A percentile compares a stretch with the other conserved stretches of the same genome.
phyloP scores from a whole-genome alignment of 2,113 vertebrate species.

The Holacanthus passer region DNA sequence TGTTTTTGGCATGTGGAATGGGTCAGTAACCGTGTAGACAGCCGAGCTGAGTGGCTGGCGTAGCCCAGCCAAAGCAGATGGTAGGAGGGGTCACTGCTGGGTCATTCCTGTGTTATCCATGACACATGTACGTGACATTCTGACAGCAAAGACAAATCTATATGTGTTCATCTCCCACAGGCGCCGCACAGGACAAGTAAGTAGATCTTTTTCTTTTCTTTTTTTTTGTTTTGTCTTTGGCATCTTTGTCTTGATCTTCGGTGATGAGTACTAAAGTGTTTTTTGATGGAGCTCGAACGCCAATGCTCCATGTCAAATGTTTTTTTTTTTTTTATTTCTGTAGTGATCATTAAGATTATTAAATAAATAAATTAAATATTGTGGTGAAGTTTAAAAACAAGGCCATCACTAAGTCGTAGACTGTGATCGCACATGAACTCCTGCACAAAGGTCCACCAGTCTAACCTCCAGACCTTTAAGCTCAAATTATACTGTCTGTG shows the following conservation, averaged over 20 bases:
- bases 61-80: conserved; percentile 73
- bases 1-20: conserved; percentile 79
- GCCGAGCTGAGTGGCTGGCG: conserved; percentile 53
- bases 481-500: background rate
- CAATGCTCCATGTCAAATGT: no score
- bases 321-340: background rate
- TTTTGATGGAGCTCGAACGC: background rate
- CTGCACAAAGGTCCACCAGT: background rate
- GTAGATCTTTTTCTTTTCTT: background rate
- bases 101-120: conserved; percentile 69
- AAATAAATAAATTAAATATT: no score
- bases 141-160: conserved; percentile 65
- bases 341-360: background rate
- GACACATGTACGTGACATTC: conserved; percentile 73
- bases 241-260: background rate
- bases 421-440: background rate
- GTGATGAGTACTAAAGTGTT: background rate
- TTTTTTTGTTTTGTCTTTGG: conserved; percentile 1
- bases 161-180: conserved; percentile 44
- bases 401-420: background rate
- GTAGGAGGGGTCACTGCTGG: conserved; percentile 58
- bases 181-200: background rate
- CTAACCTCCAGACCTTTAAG: conserved; percentile 9
- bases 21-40: conserved; percentile 67
- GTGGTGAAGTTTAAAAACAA: background rate